Conservation (phyloP, 1,140 invertebrate genomes). For the Drosophila aff. region DNA sequence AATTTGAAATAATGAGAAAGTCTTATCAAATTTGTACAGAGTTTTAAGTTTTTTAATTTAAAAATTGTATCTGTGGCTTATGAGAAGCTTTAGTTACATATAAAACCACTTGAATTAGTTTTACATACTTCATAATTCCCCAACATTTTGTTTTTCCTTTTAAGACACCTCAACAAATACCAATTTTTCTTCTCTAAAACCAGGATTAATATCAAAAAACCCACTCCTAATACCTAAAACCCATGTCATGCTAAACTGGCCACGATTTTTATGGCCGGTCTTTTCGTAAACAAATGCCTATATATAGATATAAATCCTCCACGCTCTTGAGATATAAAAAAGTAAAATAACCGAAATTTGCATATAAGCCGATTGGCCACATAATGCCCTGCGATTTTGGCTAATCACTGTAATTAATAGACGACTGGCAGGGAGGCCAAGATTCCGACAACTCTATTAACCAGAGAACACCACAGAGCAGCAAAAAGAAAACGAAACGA, state of each 20-base stretch:
- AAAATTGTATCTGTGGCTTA: too few relatives aligned
- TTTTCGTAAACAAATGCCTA: slow-evolving; percentile 6
- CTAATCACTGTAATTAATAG: slow-evolving; percentile 68
- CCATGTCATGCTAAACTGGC: not conserved
- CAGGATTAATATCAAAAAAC: not conserved
- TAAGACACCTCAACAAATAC: not conserved
- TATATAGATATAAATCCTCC: slow-evolving; percentile 22
- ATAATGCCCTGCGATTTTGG: slow-evolving; percentile 39
- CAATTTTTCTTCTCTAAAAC: not conserved
- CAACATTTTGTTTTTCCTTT: not conserved
- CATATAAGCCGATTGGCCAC: slow-evolving; percentile 46
- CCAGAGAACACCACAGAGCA: slow-evolving; percentile 11
- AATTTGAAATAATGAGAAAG: not conserved
- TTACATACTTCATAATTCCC: not conserved
- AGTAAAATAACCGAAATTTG: slow-evolving; percentile 37
- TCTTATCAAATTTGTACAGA: not conserved
- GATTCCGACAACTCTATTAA: slow-evolving; percentile 68
- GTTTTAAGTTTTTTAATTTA: not conserved
- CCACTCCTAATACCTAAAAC: not conserved
- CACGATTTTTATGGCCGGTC: not conserved
- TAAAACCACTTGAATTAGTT: not conserved
- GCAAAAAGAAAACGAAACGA: slow-evolving; percentile 49
- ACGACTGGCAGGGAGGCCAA: slow-evolving; percentile 3
- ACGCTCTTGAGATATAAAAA: slow-evolving; percentile 19
- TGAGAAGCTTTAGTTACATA: not conserved